Evolutionary conservation across 2,888 invertebrate genomes (phyloP), one percentile per base, ranked within the genome.

Genomic region (Drosophila formosana): DNA sequence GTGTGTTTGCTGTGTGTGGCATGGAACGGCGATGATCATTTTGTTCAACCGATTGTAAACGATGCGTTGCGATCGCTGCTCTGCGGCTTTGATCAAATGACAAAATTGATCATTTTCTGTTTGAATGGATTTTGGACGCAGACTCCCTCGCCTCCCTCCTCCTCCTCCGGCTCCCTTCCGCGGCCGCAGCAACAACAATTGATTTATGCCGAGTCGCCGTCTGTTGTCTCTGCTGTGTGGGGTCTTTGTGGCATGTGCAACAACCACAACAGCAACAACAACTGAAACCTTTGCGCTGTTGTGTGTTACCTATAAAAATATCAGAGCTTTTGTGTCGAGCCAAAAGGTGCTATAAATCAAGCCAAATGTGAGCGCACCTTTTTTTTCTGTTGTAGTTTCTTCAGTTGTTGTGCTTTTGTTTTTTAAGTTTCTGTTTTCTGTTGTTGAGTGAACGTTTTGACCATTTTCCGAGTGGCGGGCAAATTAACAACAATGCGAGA

Each of bases 91-190:
- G 88, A 89, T 86, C 86, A 86, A 86, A 86, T 86, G 86, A 86
- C 86, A 86, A 86, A 89, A 89, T 88, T 88, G 89, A 86, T 86
- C 89, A 86, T 89, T 86, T 86, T 86, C 86, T 89, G 88, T 86
- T 86, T 86, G 82, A 86, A 89, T 86, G 86, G 79, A 82, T 88
- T 78, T 88, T 79, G 77, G 73, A 70, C 13, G 63, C 58, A 67
- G 73, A 8, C 37, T 26, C 23, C 13, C 45, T 34, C 41, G 41
- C 34, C 25, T 13, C 11, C 3, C 50, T 9, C 1, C 25, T 13
- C 6, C 34, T 7, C n/a, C n/a, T n/a, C 25, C 11, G 7, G 25
- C 32, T 46, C 18, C 18, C 2, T 18, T 4, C 3, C 6, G 18
- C 9, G 3, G 4, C 43, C 25, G 71, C 46, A 32, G 6, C 45